Evolutionary conservation across 2,797 vertebrate species (phyloP).

Genomic region (Thripadectes ignobilis): DNA sequence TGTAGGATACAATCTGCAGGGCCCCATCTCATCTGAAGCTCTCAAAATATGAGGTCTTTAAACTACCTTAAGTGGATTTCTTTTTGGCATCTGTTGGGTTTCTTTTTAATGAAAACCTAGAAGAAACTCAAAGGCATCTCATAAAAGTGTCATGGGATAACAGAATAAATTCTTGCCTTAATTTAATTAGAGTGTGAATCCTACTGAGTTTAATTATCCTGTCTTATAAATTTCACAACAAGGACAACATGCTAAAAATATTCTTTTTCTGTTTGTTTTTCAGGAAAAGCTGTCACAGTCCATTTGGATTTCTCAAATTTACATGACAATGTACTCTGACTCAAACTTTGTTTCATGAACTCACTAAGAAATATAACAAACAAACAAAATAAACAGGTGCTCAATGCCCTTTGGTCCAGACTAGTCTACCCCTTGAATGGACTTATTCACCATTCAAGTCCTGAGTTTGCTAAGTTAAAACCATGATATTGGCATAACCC

Average conservation of each 20-base stretch:
- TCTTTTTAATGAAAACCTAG: not conserved
- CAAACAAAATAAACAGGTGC: not conserved
- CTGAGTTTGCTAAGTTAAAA: not conserved
- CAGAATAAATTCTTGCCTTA: not conserved
- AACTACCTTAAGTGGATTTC: not conserved
- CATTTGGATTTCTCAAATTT: not conserved
- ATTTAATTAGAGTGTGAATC: not conserved
- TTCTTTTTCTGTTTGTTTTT: not conserved
- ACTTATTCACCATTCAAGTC: not conserved
- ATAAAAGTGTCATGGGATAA: not conserved
- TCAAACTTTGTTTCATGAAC: not conserved
- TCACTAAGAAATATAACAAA: not conserved
- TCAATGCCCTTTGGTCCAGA: not conserved
- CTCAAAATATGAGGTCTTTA: not conserved
- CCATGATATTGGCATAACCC: rapidly evolving
- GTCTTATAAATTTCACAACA: not conserved
- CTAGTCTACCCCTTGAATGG: rapidly evolving
- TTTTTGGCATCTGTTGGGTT: not conserved
- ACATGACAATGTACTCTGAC: not conserved
- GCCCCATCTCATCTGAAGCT: not conserved
- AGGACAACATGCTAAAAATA: not conserved
- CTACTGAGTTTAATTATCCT: constrained; percentile 15
- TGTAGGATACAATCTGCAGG: not conserved
- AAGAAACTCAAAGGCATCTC: not conserved
- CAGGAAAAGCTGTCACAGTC: not conserved